Percentiles rank a stretch among this genome's conserved stretches.
Evolutionary conservation across 2,113 vertebrate genomes (phyloP).

Genomic region (Poecile atricapillus): DNA sequence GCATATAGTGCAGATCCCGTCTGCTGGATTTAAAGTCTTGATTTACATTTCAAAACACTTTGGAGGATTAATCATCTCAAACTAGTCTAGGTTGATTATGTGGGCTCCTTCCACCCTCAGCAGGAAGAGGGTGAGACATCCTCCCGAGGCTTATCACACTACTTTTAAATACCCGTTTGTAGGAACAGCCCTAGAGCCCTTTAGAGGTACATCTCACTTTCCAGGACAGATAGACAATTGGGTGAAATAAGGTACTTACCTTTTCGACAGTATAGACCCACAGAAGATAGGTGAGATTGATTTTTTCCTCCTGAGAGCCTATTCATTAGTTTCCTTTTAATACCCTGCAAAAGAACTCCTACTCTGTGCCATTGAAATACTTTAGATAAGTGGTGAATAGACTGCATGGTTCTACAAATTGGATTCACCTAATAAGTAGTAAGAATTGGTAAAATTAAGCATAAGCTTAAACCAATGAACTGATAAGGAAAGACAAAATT

Average conservation of each 20-base stretch:
- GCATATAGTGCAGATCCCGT: neutral
- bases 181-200: neutral
- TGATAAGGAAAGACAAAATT: neutral
- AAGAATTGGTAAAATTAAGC: neutral
- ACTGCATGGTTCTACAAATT: neutral
- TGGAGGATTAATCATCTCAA: conserved; percentile 8
- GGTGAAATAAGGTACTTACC: neutral
- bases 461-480: neutral
- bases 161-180: neutral
- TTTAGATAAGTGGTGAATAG: neutral
- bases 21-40: conserved; percentile 24
- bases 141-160: neutral
- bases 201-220: neutral
- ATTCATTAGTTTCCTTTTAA: neutral
- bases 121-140: neutral
- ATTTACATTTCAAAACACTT: conserved; percentile 49
- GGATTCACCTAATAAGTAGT: neutral
- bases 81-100: neutral
- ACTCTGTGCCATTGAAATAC: neutral
- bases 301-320: neutral
- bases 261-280: neutral
- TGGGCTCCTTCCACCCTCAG: neutral
- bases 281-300: neutral
- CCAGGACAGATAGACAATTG: neutral
- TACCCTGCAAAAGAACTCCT: neutral